Evolutionary conservation across 1,140 invertebrate genomes (phyloP).

Genomic region (Campoletis sonorensis): DNA sequence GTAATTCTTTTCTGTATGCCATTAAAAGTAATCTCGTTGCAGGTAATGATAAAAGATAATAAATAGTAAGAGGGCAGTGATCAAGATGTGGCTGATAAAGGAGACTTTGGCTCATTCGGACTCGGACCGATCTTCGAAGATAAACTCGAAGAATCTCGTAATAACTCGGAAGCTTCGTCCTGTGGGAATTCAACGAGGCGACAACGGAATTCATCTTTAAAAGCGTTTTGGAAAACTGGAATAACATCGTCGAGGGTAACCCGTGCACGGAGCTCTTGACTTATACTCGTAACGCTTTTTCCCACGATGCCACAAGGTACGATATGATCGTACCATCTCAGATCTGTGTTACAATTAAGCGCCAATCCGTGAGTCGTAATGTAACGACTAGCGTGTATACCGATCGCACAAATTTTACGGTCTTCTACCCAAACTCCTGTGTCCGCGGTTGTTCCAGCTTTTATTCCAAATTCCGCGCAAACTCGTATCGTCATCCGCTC

Average conservation of each 20-base stretch:
- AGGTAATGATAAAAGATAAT: too few species aligned
- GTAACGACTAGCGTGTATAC: conserved; percentile 89
- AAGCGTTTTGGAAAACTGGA: conserved; percentile 80
- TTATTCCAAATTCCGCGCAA: conserved; percentile 84
- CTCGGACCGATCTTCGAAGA: too few species aligned
- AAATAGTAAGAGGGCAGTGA: too few species aligned
- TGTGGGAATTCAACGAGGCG: too few species aligned
- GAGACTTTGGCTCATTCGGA: too few species aligned
- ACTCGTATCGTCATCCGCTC: too few species aligned
- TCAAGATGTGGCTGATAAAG: too few species aligned
- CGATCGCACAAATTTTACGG: too few species aligned
- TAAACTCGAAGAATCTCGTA: conserved; percentile 43
- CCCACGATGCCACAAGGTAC: conserved; percentile 95
- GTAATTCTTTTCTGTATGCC: too few species aligned
- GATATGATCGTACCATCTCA: conserved; percentile 96
- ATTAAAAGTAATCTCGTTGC: too few species aligned
- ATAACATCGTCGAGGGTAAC: conserved; percentile 79
- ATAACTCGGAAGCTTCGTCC: conserved; percentile 60
- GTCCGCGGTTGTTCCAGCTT: conserved; percentile 83
- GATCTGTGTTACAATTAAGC: conserved; percentile 94
- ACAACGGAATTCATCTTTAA: conserved; percentile 83
- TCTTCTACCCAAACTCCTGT: too few species aligned
- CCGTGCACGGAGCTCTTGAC: conserved; percentile 81
- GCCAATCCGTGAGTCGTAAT: conserved; percentile 97
- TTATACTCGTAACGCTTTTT: conserved; percentile 96